These are phyloP conservation scores for Autographa gamma DNA, from an alignment of 2,888 invertebrate genomes.

Conservation along the genomic window DNA sequence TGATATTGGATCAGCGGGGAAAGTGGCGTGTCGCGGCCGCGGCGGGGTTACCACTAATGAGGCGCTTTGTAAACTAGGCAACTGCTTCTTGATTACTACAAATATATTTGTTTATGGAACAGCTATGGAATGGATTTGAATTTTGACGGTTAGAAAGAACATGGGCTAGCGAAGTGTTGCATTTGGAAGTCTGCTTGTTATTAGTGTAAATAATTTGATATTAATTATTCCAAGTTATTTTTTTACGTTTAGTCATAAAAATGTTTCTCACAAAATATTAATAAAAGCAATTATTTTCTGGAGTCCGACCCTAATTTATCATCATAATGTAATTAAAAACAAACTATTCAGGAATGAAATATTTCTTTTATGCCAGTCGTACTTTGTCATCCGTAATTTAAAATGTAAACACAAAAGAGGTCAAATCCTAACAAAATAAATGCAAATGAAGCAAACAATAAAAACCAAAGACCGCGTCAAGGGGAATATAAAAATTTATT, in stretches of 20 bases:
- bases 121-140: conserved; percentile 6
- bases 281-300: background rate
- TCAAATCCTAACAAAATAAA: conserved; percentile 55
- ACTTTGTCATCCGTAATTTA: background rate
- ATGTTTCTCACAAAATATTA: background rate
- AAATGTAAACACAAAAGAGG: conserved; percentile 36
- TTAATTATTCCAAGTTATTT: too few species aligned
- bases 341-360: background rate
- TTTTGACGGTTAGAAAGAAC: background rate
- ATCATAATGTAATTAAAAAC: background rate
- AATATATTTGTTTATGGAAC: conserved; percentile 23
- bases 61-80: conserved; percentile 38
- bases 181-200: too few species aligned
- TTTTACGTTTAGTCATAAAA: too few species aligned
- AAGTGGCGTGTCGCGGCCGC: conserved; percentile 54
- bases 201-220: too few species aligned
- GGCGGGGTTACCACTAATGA: conserved; percentile 49
- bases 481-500: conserved; percentile 79
- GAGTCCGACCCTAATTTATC: background rate
- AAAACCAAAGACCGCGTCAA: conserved; percentile 71
- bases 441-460: conserved; percentile 69
- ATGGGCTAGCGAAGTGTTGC: background rate
- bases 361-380: background rate
- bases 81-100: conserved; percentile 21
- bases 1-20: conserved; percentile 58